phyloP scores from a whole-genome alignment of 2,797 vertebrate genomes.

The Ctenosaura bakeri region DNA sequence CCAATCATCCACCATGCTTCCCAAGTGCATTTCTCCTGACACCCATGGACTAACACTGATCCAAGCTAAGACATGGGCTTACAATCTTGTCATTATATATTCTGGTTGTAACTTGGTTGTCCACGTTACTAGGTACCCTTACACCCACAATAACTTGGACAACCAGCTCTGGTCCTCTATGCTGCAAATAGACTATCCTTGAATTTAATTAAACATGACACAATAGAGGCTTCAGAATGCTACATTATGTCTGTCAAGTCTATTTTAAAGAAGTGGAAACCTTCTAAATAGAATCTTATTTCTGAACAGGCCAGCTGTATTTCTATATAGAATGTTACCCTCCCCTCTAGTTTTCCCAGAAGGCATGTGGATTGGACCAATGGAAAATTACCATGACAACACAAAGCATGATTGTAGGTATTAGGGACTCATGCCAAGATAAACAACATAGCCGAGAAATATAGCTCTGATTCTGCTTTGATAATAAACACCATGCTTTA shows the following conservation, averaged over 20 bases:
- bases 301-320: constrained; percentile 69
- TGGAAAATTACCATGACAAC: constrained; percentile 86
- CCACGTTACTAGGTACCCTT: background rate
- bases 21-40: constrained; percentile 32
- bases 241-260: constrained; percentile 56
- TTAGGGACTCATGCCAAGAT: constrained; percentile 77
- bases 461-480: constrained; percentile 67
- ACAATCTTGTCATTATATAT: background rate
- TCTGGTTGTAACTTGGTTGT: background rate
- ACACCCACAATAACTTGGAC: background rate
- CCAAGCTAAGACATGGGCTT: rapidly evolving
- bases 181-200: constrained; percentile 52
- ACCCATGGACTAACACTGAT: background rate
- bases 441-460: constrained; percentile 75
- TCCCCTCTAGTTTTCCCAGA: constrained; percentile 74
- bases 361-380: constrained; percentile 77
- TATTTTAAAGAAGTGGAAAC: constrained; percentile 72
- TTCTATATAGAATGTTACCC: constrained; percentile 67
- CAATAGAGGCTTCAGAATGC: constrained; percentile 11
- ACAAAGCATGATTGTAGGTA: constrained; percentile 81
- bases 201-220: constrained; percentile 59
- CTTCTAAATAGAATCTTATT: constrained; percentile 74
- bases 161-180: constrained; percentile 11
- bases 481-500: constrained; percentile 67
- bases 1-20: background rate